Percentiles rank a stretch among this genome's conserved stretches.
These are phyloP conservation scores for Pocillopora grandis DNA, from an alignment of 92 coral and sea anemone genomes.

Conservation along the genomic window DNA sequence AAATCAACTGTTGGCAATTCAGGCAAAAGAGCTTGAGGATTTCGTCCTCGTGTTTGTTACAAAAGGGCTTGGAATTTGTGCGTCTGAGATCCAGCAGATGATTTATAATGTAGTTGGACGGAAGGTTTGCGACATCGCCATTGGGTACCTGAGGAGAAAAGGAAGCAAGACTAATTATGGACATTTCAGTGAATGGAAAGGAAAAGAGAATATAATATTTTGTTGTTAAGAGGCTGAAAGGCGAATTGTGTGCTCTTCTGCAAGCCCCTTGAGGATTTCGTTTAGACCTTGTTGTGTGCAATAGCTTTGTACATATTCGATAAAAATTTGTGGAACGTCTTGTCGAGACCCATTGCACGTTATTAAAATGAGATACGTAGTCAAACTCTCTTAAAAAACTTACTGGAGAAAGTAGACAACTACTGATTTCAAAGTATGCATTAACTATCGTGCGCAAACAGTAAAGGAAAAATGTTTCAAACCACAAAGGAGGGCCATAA, in stretches of 20 bases:
- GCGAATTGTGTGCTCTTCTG: not conserved
- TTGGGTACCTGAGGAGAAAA: not conserved
- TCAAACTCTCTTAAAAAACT: too few relatives aligned
- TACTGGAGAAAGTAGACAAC: too few relatives aligned
- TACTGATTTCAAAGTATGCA: too few relatives aligned
- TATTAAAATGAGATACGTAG: too few relatives aligned
- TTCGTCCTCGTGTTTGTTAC: slow-evolving; percentile 1
- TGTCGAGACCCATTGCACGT: too few relatives aligned
- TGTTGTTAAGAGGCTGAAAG: not conserved
- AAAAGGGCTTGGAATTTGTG: not conserved
- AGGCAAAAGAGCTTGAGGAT: slow-evolving; percentile 5
- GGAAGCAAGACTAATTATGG: not conserved
- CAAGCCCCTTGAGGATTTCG: not conserved
- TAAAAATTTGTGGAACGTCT: too few relatives aligned
- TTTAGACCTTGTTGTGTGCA: too few relatives aligned
- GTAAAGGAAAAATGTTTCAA: too few relatives aligned
- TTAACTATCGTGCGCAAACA: too few relatives aligned
- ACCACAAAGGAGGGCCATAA: too few relatives aligned
- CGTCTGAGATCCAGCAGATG: not conserved
- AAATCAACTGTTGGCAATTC: slow-evolving; percentile 16
- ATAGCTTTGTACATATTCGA: too few relatives aligned
- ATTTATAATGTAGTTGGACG: not conserved
- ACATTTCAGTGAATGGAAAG: not conserved
- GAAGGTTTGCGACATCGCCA: slow-evolving; percentile 1
- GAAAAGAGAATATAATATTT: not conserved